Evolutionary conservation across 2,888 invertebrate species (phyloP), one percentile per base, ranked within the genome.

Genomic region (Chrysomela aeneicollis): DNA sequence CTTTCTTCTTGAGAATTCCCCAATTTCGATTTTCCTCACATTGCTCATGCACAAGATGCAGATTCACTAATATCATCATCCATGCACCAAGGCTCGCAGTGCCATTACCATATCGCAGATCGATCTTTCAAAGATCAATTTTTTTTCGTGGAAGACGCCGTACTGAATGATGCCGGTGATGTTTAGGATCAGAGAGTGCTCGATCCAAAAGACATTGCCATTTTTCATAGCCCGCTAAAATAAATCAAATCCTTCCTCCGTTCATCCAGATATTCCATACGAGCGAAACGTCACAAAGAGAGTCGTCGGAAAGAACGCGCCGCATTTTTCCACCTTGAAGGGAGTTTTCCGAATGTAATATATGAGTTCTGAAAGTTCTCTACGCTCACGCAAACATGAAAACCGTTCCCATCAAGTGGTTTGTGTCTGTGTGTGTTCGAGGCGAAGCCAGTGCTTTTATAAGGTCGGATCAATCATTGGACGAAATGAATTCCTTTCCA

Each of bases 331-430:
- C 26, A 60, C 52, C 52, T 46, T 26, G 60, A 60, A 52, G 37
- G n/a, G 53, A 60, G 60, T 60, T 60, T 59, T 60, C 42, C 46
- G 37, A 53, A 53, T 53, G 46, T 60, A 60, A 52, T 60, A 60
- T 60, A 52, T 37, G 60, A 22, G 59, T 51, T 60, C 52, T 37
- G 52, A 30, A 46, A 60, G 42, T 53, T 52, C 47, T 9, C 22
- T 15, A 17, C 42, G 15, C 42, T 42, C 42, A 46, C 46, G 57
- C 57, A 57, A 57, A 57, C 57, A 57, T 26, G 26, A 18, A 57
- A 51, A 22, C 22, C 22, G 35, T 51, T 10, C 50, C 49, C 18
- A 15, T 59, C 50, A 50, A 59, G 21, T 19, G 51, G 22, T 35
- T 35, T 35, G 35, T 35, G 35, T 35, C 35, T 42, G 42, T 42